Conservation (phyloP, 2,888 invertebrate genomes). For the Plagodis dolabraria region DNA sequence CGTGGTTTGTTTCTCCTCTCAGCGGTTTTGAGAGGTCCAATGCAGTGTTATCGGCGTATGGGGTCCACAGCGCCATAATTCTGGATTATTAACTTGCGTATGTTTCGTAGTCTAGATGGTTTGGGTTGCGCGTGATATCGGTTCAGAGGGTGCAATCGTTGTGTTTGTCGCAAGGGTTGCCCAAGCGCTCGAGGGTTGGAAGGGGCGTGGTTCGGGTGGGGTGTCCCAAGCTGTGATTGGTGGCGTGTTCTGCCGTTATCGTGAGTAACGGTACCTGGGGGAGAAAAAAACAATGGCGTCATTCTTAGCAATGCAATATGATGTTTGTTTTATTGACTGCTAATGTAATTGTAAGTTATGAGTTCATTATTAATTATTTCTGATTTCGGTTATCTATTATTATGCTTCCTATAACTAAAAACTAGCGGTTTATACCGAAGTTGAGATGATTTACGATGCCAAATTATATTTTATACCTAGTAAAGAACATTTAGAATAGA, state of each 20-base stretch:
- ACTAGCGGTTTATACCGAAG: no score
- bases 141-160: constrained; percentile 36
- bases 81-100: background rate
- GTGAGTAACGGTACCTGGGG: constrained; percentile 36
- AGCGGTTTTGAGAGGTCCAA: constrained; percentile 57
- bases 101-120: background rate
- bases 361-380: no score
- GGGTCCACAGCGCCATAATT: constrained; percentile 70
- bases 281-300: constrained; percentile 36
- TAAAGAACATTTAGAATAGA: no score
- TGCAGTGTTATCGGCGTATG: constrained; percentile 61
- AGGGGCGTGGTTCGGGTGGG: constrained; percentile 39
- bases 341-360: no score
- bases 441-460: no score
- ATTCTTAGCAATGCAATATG: background rate
- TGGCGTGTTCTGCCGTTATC: constrained; percentile 26
- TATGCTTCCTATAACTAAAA: no score
- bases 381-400: no score
- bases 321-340: no score
- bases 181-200: constrained; percentile 39
- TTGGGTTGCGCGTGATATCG: constrained; percentile 25
- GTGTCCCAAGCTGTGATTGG: constrained; percentile 12
- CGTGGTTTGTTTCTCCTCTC: constrained; percentile 30
- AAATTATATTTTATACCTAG: no score
- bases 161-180: constrained; percentile 37